Base-by-base conservation (phyloP, 2,888 invertebrate genomes). In the Chorisops tibialis region DNA sequence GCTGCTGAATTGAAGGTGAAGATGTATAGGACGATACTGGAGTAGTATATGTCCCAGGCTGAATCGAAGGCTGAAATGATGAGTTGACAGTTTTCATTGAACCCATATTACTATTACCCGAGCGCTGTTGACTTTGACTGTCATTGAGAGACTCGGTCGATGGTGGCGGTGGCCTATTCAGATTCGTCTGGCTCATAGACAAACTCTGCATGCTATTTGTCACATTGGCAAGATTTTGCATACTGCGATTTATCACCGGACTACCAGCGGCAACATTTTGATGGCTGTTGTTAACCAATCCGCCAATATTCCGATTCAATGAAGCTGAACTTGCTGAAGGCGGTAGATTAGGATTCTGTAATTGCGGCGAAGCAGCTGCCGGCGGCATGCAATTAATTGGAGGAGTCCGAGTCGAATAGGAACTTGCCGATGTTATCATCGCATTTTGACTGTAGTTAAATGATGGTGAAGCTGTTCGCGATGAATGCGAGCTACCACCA, bases 381-480 rank as follows among this genome's bases (percentile, higher is more conserved):
- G 41, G 30, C 48, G 16, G 47, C 59, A 16, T 18, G 6, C n/a
- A 14, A 14, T 35, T 50, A 6, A n/a, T 30, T 9, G 30, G 49
- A 16, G 39, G 19, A 7, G 39, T 39, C 7, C 35, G 18, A 11
- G 39, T 2, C 30, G 21, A n/a, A 30, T 45, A 45, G 16, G 50
- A 47, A 62, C 66, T 58, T 58, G 63, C 16, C 50, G 59, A 14
- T 58, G 61, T 24, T 37, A 49, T 43, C 43, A 63, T 21, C 6
- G n/a, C 22, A 37, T 52, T 52, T 21, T 47, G 37, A 39, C 45
- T 52, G 11, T 65, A 59, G 62, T 61, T 67, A 2, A 67, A 64
- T 6, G 69, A 65, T 1, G 78, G 76, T 24, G 77, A 77, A 4
- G 74, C 71, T 18, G 77, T 79, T 50, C 79, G 70, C 4, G 78